phyloP scores from a whole-genome alignment of 2,113 vertebrate species.

The Megaceryle torquata region DNA sequence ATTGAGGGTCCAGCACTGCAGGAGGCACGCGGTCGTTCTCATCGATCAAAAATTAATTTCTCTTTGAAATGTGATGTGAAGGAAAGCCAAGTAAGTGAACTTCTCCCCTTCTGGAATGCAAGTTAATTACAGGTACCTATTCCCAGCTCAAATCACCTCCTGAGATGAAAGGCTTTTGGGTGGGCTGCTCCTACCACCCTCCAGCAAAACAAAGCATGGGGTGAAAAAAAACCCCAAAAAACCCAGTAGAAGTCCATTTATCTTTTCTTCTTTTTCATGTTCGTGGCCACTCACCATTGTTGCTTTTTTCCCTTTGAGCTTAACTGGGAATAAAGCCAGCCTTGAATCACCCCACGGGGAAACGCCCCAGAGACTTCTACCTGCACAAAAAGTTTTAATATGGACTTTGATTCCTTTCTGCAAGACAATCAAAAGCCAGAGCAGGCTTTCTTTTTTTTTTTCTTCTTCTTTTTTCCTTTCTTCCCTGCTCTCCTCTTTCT shows the following conservation, averaged over 20 bases:
- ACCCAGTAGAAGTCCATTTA: background rate
- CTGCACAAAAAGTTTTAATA: background rate
- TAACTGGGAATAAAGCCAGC: background rate
- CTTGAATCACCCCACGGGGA: background rate
- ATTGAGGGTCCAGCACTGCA: background rate
- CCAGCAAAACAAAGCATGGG: background rate
- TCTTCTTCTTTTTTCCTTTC: background rate
- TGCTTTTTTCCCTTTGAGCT: background rate
- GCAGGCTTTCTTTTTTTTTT: background rate
- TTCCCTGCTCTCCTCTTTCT: background rate
- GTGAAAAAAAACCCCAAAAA: background rate
- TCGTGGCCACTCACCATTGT: background rate
- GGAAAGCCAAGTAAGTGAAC: background rate
- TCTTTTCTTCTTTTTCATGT: background rate
- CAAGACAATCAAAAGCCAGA: background rate
- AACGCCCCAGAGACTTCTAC: background rate
- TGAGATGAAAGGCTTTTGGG: conserved; percentile 20
- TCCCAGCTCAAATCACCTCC: background rate
- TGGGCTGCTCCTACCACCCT: background rate
- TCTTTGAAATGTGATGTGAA: background rate
- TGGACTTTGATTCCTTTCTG: background rate
- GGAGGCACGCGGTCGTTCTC: background rate
- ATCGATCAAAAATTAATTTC: background rate
- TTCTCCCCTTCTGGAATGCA: conserved; percentile 11
- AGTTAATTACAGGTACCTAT: conserved; percentile 46